phyloP scores from a whole-genome alignment of 2,113 vertebrate species.

The Entelurus aequoreus region DNA sequence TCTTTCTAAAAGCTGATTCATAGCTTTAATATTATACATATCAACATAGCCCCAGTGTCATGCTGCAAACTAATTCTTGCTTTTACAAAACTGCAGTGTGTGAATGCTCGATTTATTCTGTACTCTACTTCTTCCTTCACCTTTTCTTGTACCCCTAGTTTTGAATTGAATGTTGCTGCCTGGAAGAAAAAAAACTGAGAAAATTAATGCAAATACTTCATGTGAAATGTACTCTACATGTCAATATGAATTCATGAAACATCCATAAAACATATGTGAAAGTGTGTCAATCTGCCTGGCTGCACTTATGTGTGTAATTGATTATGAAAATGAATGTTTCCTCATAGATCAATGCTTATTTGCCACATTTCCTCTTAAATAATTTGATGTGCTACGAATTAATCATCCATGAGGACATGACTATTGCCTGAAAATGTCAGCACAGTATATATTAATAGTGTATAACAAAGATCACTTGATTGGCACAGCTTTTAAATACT shows the following conservation, averaged over 20 bases:
- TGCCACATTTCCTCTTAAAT: conserved; percentile 16
- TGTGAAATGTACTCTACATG: not conserved
- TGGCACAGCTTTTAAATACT: no score
- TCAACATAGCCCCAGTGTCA: not conserved
- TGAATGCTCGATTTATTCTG: not conserved
- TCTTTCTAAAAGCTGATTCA: conserved; percentile 20
- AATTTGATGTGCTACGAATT: conserved; percentile 22
- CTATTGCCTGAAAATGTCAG: not conserved
- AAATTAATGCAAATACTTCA: not conserved
- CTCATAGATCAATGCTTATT: conserved; percentile 24
- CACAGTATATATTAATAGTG: not conserved
- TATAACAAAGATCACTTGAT: not conserved
- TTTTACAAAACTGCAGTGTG: not conserved
- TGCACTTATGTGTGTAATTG: not conserved
- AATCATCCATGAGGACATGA: conserved; percentile 18
- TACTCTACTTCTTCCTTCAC: not conserved
- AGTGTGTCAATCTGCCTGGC: conserved; percentile 1
- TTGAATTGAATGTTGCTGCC: conserved; percentile 6
- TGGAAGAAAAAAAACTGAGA: not conserved
- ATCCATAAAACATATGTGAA: not conserved
- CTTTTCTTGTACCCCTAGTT: not conserved
- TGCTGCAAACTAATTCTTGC: not conserved
- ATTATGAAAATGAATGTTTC: conserved; percentile 21
- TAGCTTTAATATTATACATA: conserved; percentile 3
- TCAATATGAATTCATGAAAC: not conserved